Conservation (phyloP, 2,797 vertebrate species). For the Siniperca scherzeri region DNA sequence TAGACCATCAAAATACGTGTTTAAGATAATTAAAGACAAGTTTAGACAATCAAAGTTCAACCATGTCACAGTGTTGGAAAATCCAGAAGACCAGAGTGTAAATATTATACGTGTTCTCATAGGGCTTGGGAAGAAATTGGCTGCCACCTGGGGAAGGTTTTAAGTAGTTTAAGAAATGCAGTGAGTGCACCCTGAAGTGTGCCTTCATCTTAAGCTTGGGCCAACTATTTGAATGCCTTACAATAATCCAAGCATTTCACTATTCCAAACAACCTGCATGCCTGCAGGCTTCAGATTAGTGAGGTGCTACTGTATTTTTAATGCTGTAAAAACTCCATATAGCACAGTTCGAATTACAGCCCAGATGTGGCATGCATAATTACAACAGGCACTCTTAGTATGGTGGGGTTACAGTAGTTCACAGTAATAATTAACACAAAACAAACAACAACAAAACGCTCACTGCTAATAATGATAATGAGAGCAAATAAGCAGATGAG, state of each 20-base stretch:
- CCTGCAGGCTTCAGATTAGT: slow-evolving; percentile 67
- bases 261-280: slow-evolving; percentile 34
- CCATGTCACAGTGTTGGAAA: background rate
- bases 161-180: slow-evolving; percentile 51
- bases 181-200: slow-evolving; percentile 37
- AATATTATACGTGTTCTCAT: slow-evolving; percentile 25
- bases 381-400: slow-evolving; percentile 2
- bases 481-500: slow-evolving; percentile 20
- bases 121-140: slow-evolving; percentile 17
- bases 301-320: slow-evolving; percentile 52
- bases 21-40: background rate
- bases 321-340: slow-evolving; percentile 34
- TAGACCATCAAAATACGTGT: no score
- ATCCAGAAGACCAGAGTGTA: background rate
- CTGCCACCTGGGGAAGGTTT: slow-evolving; percentile 46
- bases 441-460: slow-evolving; percentile 52
- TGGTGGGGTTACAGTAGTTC: slow-evolving; percentile 28
- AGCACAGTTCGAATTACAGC: slow-evolving; percentile 50
- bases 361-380: slow-evolving; percentile 37
- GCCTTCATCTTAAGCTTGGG: slow-evolving; percentile 18
- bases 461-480: slow-evolving; percentile 43
- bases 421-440: slow-evolving; percentile 50
- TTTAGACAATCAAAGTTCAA: background rate
- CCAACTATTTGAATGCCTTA: slow-evolving; percentile 61
- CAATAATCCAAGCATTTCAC: slow-evolving; percentile 59